Percentiles rank a stretch among this genome's conserved stretches.
These are phyloP conservation scores for Brachionus rotundiformis DNA, from an alignment of 1,140 invertebrate genomes.

Conservation along the genomic window DNA sequence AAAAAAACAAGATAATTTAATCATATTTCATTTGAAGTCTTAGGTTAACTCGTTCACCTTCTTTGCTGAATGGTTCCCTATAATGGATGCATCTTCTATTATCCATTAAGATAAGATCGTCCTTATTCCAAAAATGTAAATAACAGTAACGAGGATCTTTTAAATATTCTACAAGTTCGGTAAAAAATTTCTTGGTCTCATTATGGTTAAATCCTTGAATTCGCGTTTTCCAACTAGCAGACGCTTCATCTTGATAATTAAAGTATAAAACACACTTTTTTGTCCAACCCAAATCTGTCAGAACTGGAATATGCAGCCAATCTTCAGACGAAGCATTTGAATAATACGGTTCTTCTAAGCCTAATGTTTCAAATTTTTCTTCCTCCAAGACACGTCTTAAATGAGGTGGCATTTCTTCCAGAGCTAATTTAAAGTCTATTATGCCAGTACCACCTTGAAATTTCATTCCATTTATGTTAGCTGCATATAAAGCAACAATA, in stretches of 20 bases:
- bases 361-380: neutral
- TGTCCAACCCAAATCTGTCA: neutral
- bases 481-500: neutral
- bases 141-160: neutral
- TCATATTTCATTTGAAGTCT: slow-evolving; percentile 12
- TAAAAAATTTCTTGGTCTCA: neutral
- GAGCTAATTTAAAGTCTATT: neutral
- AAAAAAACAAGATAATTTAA: neutral
- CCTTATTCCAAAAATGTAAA: neutral
- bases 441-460: neutral
- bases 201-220: neutral
- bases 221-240: neutral
- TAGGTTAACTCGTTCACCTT: neutral
- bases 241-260: neutral
- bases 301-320: neutral
- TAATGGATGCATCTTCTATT: neutral
- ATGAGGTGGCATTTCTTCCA: neutral
- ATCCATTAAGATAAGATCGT: neutral
- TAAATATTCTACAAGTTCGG: neutral
- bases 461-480: neutral
- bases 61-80: neutral
- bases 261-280: neutral
- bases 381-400: neutral
- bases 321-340: neutral
- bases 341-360: neutral